Evolutionary conservation across 2,888 invertebrate species (phyloP).

Genomic region (Drosophila fulvimacula): DNA sequence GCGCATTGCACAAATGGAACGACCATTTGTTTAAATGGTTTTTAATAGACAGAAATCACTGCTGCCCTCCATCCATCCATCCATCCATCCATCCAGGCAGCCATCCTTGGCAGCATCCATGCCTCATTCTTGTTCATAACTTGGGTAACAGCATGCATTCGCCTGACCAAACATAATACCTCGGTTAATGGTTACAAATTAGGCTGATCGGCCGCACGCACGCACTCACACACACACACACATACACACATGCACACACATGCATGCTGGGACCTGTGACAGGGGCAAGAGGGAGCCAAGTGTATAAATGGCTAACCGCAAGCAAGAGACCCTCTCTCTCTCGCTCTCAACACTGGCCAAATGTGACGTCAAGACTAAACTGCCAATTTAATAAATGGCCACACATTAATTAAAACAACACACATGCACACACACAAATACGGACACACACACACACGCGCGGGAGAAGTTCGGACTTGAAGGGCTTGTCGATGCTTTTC

Average conservation of each 20-base stretch:
- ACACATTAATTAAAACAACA: constrained; percentile 80
- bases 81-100: constrained; percentile 41
- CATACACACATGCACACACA: not conserved
- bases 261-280: constrained; percentile 4
- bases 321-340: constrained; percentile 36
- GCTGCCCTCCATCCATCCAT: constrained; percentile 43
- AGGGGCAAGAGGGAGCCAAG: constrained; percentile 36
- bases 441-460: constrained; percentile 44
- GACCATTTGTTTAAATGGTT: constrained; percentile 75
- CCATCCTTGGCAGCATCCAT: constrained; percentile 22
- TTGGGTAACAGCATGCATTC: constrained; percentile 60
- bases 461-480: constrained; percentile 37
- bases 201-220: constrained; percentile 73
- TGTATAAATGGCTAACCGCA: constrained; percentile 58
- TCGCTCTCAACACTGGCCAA: constrained; percentile 36
- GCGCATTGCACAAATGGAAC: constrained; percentile 16
- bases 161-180: constrained; percentile 71
- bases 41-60: constrained; percentile 79
- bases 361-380: constrained; percentile 69
- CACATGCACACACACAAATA: constrained; percentile 51
- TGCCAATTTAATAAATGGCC: constrained; percentile 84
- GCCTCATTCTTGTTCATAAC: constrained; percentile 27
- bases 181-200: constrained; percentile 83
- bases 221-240: constrained; percentile 25
- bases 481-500: constrained; percentile 40